These are phyloP conservation scores for Acrobasis consociella DNA, from an alignment of 2,888 invertebrate genomes.

Conservation along the genomic window DNA sequence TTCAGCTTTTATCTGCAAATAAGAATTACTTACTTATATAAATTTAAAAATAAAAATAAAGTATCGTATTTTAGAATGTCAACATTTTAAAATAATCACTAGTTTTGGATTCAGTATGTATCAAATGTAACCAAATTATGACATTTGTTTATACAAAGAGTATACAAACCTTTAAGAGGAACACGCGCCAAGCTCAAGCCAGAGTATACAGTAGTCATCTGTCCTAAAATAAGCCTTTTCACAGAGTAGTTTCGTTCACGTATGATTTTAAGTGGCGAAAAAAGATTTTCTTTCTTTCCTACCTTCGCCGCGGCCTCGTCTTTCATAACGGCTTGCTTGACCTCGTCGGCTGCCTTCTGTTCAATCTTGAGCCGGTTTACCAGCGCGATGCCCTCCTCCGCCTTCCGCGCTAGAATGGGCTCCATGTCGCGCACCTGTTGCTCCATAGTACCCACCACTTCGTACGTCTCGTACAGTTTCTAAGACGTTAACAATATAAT, in stretches of 20 bases:
- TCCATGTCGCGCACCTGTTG: conserved; percentile 90
- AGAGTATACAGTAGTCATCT: too few species aligned
- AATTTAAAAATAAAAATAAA: background rate
- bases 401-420: conserved; percentile 89
- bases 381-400: conserved; percentile 87
- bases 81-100: too few species aligned
- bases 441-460: conserved; percentile 92
- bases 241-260: too few species aligned
- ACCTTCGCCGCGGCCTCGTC: conserved; percentile 94
- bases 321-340: conserved; percentile 88
- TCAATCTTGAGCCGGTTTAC: conserved; percentile 90
- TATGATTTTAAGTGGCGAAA: too few species aligned
- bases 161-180: too few species aligned
- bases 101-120: too few species aligned
- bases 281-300: too few species aligned
- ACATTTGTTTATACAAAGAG: too few species aligned
- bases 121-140: too few species aligned
- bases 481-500: conserved; percentile 45
- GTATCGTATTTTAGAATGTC: too few species aligned
- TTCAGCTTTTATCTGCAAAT: conserved; percentile 88
- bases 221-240: too few species aligned
- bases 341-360: conserved; percentile 91
- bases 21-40: background rate
- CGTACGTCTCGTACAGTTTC: conserved; percentile 92
- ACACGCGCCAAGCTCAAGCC: too few species aligned